A percentile compares a stretch with the other conserved stretches of the same genome.
These are phyloP conservation scores for Campoplex nolae DNA, from an alignment of 2,888 invertebrate species.

Conservation along the genomic window DNA sequence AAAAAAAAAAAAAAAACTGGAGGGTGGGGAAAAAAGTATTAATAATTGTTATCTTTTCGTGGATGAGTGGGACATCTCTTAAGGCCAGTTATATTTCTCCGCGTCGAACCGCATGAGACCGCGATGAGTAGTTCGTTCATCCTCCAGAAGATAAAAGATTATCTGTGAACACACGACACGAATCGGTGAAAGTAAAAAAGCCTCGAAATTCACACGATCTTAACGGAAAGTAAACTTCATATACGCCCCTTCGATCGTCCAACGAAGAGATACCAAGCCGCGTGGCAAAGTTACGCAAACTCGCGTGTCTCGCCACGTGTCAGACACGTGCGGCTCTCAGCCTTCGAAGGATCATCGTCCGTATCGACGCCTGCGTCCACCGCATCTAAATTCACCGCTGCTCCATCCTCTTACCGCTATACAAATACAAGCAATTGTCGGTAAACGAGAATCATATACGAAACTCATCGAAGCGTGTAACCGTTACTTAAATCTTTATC, in stretches of 20 bases:
- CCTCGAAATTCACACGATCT: background rate
- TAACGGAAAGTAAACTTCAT: background rate
- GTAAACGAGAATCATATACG: conserved; percentile 65
- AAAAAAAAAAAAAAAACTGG: conserved; percentile 24
- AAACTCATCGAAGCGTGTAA: conserved; percentile 61
- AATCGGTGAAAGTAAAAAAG: background rate
- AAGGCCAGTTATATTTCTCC: conserved; percentile 56
- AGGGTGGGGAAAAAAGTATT: conserved; percentile 35
- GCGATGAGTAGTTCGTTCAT: background rate
- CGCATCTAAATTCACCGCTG: conserved; percentile 33
- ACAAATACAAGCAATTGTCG: conserved; percentile 69
- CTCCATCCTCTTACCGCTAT: background rate
- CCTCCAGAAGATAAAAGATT: background rate
- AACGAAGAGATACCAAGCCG: background rate
- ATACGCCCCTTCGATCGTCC: background rate
- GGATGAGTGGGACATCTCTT: conserved; percentile 36
- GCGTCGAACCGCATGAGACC: conserved; percentile 63
- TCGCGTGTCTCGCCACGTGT: conserved; percentile 64
- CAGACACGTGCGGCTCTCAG: conserved; percentile 79
- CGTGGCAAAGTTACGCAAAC: conserved; percentile 65
- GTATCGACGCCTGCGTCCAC: conserved; percentile 28
- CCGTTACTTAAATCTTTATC: conserved; percentile 47
- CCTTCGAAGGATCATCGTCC: conserved; percentile 46
- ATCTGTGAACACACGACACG: background rate
- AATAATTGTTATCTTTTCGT: conserved; percentile 40